Evolutionary conservation across 2,888 invertebrate species (phyloP).

Genomic region (Drosophila demipolita): DNA sequence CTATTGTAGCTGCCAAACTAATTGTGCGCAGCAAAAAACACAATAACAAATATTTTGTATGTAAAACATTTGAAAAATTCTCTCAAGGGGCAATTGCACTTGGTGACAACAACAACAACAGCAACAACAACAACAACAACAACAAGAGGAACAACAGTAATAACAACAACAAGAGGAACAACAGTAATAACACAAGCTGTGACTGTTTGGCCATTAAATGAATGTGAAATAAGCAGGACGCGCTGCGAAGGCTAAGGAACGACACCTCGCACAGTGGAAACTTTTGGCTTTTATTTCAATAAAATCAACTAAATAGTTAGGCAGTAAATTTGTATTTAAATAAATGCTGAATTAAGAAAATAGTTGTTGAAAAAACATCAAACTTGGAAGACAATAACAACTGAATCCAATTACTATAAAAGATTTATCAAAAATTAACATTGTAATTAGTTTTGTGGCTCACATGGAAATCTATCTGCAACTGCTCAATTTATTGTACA

Average conservation of each 20-base stretch:
- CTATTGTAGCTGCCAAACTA: slow-evolving; percentile 68
- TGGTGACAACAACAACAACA: slow-evolving; percentile 47
- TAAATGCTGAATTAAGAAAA: neutral
- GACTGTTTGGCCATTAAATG: slow-evolving; percentile 49
- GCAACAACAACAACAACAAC: slow-evolving; percentile 30
- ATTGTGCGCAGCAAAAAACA: slow-evolving; percentile 76
- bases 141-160: slow-evolving; percentile 3
- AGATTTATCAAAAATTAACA: neutral
- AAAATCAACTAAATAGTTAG: neutral
- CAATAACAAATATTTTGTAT: slow-evolving; percentile 61
- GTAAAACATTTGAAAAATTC: slow-evolving; percentile 75
- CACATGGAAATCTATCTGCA: neutral
- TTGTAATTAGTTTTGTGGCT: no score
- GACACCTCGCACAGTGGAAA: neutral
- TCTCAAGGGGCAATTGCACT: slow-evolving; percentile 73
- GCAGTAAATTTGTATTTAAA: neutral
- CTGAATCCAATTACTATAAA: neutral
- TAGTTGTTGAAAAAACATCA: neutral
- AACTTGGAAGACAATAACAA: neutral
- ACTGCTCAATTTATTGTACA: neutral
- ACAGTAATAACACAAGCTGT: slow-evolving; percentile 19
- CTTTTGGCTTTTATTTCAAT: neutral
- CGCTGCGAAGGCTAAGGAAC: slow-evolving; percentile 13
- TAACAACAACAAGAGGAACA: slow-evolving; percentile 7
- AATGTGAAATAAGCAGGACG: slow-evolving; percentile 52